Conservation (phyloP, 2,888 invertebrate genomes). For the Pyrochroa serraticornis region DNA sequence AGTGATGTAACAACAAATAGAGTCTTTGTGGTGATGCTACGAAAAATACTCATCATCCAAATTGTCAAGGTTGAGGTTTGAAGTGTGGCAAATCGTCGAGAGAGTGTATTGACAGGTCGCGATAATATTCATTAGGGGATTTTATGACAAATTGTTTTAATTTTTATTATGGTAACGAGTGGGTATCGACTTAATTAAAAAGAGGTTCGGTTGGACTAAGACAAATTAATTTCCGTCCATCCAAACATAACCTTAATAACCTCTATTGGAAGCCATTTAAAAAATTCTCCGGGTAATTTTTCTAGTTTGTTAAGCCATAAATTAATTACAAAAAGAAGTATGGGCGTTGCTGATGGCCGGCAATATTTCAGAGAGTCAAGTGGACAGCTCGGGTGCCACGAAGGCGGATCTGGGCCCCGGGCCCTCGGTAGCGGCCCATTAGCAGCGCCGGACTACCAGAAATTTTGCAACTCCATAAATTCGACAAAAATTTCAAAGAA, state of each 20-base stretch:
- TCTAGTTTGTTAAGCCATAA: constrained; percentile 15
- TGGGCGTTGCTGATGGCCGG: constrained; percentile 44
- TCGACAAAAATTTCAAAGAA: too few relatives aligned
- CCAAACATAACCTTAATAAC: neutral
- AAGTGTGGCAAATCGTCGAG: neutral
- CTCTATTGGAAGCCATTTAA: constrained; percentile 7
- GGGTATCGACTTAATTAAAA: constrained; percentile 7
- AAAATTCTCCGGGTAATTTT: constrained; percentile 15
- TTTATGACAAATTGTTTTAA: too few relatives aligned
- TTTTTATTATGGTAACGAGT: too few relatives aligned
- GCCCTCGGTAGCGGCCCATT: constrained; percentile 48
- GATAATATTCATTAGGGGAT: neutral
- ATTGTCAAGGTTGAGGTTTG: neutral
- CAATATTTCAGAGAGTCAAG: constrained; percentile 34
- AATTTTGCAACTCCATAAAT: too few relatives aligned
- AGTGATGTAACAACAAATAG: neutral
- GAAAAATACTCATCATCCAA: neutral
- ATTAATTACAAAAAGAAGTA: constrained; percentile 32
- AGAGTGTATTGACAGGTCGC: neutral
- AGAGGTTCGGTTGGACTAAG: constrained; percentile 9
- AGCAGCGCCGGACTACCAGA: constrained; percentile 30
- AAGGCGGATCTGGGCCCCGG: constrained; percentile 46
- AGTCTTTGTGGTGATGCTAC: too few relatives aligned
- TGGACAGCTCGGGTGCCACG: constrained; percentile 36
- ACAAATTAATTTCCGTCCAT: constrained; percentile 17